These are phyloP conservation scores for Lepus europaeus DNA, from an alignment of 2,113 vertebrate species.

Conservation along the genomic window DNA sequence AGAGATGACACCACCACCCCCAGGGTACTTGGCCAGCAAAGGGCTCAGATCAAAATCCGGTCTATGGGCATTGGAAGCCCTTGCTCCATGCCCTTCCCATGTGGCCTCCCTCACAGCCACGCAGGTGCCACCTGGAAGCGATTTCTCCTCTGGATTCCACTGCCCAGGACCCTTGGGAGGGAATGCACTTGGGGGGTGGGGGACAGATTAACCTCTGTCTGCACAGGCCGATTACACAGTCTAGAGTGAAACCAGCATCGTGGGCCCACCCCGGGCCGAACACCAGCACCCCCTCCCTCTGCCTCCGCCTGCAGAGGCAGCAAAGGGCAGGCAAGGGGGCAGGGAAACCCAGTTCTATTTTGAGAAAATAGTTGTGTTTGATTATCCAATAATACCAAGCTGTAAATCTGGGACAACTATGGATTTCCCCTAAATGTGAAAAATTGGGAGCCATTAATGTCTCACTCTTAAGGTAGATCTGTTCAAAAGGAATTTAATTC, in stretches of 20 bases:
- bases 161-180: conserved; percentile 71
- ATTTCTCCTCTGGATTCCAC: conserved; percentile 76
- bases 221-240: conserved; percentile 75
- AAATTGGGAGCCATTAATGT: conserved; percentile 85
- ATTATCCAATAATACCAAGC: conserved; percentile 82
- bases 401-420: conserved; percentile 78
- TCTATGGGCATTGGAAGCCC: background rate
- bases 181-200: conserved; percentile 28
- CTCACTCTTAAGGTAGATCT: conserved; percentile 77
- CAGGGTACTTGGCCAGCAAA: background rate
- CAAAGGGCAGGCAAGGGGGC: background rate
- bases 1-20: background rate
- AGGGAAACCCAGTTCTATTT: conserved; percentile 59
- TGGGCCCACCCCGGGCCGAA: conserved; percentile 35
- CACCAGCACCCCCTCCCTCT: background rate
- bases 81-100: background rate
- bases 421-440: conserved; percentile 85
- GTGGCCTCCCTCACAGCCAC: background rate
- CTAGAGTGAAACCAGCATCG: conserved; percentile 70
- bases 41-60: background rate
- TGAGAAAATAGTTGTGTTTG: conserved; percentile 81
- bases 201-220: conserved; percentile 78
- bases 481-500: conserved; percentile 83
- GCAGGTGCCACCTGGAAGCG: conserved; percentile 73
- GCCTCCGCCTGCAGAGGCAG: conserved; percentile 11